A percentile compares a stretch with the other conserved stretches of the same genome.
Evolutionary conservation across 2,888 invertebrate genomes (phyloP).

Genomic region (Nemotelus pantherinus): DNA sequence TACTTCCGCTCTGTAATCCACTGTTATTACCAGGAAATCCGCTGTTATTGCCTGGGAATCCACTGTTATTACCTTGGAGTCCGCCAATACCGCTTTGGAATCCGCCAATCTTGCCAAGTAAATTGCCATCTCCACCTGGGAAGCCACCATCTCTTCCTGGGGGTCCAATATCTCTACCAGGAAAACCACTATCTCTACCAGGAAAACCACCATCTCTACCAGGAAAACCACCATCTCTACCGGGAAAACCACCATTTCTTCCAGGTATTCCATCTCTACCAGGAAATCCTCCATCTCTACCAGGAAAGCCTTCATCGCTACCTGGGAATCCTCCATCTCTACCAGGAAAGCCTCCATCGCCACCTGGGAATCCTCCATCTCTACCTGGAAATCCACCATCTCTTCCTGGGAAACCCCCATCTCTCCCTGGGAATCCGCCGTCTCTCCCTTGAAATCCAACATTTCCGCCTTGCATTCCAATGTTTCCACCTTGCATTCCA

Average conservation of each 20-base stretch:
- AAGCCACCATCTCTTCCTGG: background rate
- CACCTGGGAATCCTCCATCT: background rate
- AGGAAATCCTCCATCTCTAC: conserved; percentile 49
- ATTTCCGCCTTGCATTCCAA: background rate
- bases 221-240: background rate
- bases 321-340: background rate
- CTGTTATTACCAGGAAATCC: too few species aligned
- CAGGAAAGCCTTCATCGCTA: conserved; percentile 42
- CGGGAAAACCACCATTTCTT: background rate
- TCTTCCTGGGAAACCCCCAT: background rate
- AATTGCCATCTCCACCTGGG: background rate
- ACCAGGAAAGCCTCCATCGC: background rate
- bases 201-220: background rate
- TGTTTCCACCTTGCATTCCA: background rate
- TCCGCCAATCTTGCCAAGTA: background rate
- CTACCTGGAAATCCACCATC: background rate
- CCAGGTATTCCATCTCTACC: conserved; percentile 21
- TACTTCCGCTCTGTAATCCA: too few species aligned
- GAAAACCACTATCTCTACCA: background rate
- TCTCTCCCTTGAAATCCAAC: background rate
- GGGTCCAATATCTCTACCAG: background rate
- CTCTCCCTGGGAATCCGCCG: background rate
- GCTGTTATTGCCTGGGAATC: too few species aligned
- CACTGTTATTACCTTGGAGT: too few species aligned
- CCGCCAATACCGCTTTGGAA: too few species aligned